A percentile compares a stretch with the other conserved stretches of the same genome.
Evolutionary conservation across 1,140 invertebrate genomes (phyloP).

Genomic region (Solenopsis fugax): DNA sequence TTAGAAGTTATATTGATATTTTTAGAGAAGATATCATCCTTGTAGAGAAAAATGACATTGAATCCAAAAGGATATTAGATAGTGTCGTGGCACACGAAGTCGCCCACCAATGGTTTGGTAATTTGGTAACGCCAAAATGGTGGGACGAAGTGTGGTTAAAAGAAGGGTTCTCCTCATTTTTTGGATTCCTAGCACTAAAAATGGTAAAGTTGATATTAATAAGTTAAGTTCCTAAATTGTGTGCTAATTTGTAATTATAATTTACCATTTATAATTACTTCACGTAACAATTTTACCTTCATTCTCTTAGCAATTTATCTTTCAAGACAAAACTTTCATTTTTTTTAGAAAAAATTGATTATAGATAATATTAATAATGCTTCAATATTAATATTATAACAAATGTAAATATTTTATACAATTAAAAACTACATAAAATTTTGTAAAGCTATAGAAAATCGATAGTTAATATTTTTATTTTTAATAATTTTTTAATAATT

Average conservation of each 20-base stretch:
- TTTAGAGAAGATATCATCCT: constrained; percentile 27
- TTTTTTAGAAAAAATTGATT: background rate
- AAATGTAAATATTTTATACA: background rate
- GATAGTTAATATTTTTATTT: background rate
- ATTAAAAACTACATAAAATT: background rate
- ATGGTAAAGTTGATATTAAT: constrained; percentile 68
- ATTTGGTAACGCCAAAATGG: constrained; percentile 83
- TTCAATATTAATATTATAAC: background rate
- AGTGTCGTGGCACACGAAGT: constrained; percentile 87
- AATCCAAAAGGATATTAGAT: constrained; percentile 77
- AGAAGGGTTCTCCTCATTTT: constrained; percentile 85
- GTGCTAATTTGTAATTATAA: background rate
- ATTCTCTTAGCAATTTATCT: background rate
- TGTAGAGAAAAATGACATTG: background rate
- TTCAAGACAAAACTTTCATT: background rate
- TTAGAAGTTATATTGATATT: background rate
- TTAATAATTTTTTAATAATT: background rate
- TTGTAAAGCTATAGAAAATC: background rate
- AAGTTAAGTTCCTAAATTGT: background rate
- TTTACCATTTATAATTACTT: background rate
- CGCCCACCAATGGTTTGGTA: constrained; percentile 85
- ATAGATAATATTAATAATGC: background rate
- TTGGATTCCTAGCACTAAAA: constrained; percentile 81
- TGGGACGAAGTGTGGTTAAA: constrained; percentile 87
- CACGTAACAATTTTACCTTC: background rate